Evolutionary conservation across 2,113 vertebrate species (phyloP).

Genomic region (Pangasianodon hypophthalmus): DNA sequence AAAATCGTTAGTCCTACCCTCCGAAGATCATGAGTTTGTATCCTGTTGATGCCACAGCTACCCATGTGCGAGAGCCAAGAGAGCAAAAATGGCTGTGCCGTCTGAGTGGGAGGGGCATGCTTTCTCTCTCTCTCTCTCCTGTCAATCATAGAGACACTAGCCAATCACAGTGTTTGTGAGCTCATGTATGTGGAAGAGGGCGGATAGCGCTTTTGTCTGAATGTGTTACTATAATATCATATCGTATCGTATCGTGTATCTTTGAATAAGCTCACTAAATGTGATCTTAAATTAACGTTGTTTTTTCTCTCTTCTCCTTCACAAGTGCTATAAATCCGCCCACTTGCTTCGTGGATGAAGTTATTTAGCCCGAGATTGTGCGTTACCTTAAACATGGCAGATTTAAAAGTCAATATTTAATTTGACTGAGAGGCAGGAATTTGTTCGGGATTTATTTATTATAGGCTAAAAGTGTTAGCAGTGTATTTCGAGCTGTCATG

Average conservation of each 20-base stretch:
- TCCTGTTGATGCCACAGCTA: no score
- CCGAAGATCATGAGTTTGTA: no score
- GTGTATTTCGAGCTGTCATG: background rate
- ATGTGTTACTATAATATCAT: no score
- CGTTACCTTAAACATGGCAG: background rate
- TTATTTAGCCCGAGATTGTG: background rate
- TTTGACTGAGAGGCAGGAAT: background rate
- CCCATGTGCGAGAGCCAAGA: no score
- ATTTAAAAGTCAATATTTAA: background rate
- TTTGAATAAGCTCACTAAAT: no score
- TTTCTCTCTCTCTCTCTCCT: background rate
- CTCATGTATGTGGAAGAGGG: background rate
- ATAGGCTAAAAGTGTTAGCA: background rate
- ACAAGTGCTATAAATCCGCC: no score
- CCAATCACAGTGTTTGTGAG: background rate
- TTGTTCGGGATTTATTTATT: background rate
- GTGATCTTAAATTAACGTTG: no score
- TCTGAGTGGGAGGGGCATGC: background rate
- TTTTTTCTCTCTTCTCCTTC: no score
- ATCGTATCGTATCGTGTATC: no score
- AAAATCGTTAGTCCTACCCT: no score
- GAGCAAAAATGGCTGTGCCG: no score
- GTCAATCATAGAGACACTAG: background rate
- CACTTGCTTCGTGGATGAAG: background rate
- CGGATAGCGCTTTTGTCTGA: background rate